These are phyloP conservation scores for Yponomeuta evonymella DNA, from an alignment of 2,888 invertebrate genomes.

Conservation along the genomic window DNA sequence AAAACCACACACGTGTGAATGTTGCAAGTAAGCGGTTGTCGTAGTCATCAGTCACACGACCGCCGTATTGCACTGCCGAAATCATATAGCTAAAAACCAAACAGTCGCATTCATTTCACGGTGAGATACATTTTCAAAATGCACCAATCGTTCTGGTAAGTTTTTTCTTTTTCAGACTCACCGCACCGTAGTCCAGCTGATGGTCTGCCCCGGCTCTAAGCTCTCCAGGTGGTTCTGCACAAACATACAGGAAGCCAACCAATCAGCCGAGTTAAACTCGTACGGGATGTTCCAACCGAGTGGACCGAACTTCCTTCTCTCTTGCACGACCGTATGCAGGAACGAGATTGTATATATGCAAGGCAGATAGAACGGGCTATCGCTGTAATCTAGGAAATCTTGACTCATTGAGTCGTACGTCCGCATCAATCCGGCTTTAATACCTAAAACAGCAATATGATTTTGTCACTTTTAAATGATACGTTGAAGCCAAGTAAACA, in stretches of 20 bases:
- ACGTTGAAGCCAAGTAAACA: neutral
- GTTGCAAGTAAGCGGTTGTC: slow-evolving; percentile 88
- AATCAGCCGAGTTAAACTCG: slow-evolving; percentile 92
- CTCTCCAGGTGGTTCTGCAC: slow-evolving; percentile 91
- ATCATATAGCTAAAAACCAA: slow-evolving; percentile 84
- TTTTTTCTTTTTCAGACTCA: slow-evolving; percentile 30
- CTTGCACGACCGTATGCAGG: slow-evolving; percentile 90
- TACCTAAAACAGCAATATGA: slow-evolving; percentile 61
- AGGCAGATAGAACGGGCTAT: slow-evolving; percentile 86
- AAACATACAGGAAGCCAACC: slow-evolving; percentile 90
- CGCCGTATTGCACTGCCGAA: slow-evolving; percentile 93
- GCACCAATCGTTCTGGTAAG: too few relatives aligned
- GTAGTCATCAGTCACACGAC: slow-evolving; percentile 92
- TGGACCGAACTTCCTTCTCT: slow-evolving; percentile 90
- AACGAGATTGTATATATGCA: slow-evolving; percentile 90
- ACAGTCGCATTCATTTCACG: neutral
- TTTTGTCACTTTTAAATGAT: neutral
- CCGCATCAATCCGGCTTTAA: slow-evolving; percentile 87
- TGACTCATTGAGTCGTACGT: slow-evolving; percentile 90
- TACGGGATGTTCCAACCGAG: slow-evolving; percentile 96
- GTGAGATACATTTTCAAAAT: too few relatives aligned
- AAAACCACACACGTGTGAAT: slow-evolving; percentile 85
- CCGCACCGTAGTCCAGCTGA: slow-evolving; percentile 87
- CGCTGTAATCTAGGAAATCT: slow-evolving; percentile 89
- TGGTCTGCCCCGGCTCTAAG: slow-evolving; percentile 83